Conservation (phyloP, 2,797 vertebrate genomes). For the Poliocrania exsul region DNA sequence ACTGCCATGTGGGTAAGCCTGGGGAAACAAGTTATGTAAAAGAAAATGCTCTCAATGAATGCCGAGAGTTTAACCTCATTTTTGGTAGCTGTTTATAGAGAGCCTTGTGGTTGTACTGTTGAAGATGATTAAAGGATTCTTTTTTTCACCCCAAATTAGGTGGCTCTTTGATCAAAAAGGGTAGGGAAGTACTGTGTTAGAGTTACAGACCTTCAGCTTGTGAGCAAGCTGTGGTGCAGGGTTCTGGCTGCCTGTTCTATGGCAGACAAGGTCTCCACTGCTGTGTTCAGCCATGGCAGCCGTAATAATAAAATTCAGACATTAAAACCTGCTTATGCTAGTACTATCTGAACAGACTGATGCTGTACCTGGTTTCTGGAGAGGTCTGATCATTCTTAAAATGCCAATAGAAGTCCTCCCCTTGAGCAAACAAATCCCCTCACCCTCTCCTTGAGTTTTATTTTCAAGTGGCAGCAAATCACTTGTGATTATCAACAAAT, state of each 20-base stretch:
- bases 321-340: not conserved
- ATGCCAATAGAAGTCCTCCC: not conserved
- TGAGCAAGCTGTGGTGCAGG: not conserved
- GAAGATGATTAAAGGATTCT: not conserved
- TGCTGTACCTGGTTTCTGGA: not conserved
- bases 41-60: not conserved
- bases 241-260: not conserved
- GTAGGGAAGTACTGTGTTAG: not conserved
- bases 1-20: not conserved
- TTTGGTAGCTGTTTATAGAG: not conserved
- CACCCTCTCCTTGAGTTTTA: not conserved
- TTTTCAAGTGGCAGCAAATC: not conserved
- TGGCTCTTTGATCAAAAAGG: not conserved
- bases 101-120: not conserved
- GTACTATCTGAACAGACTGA: not conserved
- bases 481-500: not conserved
- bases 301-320: not conserved
- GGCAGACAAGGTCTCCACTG: not conserved
- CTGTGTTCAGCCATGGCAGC: not conserved
- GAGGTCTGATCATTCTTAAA: not conserved
- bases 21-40: not conserved
- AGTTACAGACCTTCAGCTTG: not conserved
- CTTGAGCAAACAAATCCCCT: not conserved
- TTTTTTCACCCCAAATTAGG: not conserved
- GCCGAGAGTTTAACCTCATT: not conserved